These are phyloP conservation scores for Horisme vitalbata DNA, from an alignment of 2,888 invertebrate genomes.

Conservation along the genomic window DNA sequence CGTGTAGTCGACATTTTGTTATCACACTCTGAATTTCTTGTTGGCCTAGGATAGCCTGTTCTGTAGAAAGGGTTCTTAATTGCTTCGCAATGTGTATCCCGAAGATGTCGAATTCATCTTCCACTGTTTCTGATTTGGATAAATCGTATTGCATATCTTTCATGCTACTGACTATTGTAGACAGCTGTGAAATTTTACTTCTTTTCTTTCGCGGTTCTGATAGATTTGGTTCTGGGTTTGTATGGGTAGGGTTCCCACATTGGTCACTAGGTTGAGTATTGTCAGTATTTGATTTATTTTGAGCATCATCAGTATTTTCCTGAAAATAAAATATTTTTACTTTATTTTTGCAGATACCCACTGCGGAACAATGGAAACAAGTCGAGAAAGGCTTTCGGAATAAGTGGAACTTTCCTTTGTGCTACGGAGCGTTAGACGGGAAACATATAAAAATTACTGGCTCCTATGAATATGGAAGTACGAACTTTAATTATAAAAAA, in stretches of 20 bases:
- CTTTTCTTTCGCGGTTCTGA: conserved; percentile 21
- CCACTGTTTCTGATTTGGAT: conserved; percentile 23
- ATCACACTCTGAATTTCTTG: conserved; percentile 8
- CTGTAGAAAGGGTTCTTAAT: conserved; percentile 25
- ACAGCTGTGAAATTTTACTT: conserved; percentile 23
- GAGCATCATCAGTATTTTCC: conserved; percentile 17
- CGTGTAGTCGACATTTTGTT: conserved; percentile 22
- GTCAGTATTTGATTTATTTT: conserved; percentile 19
- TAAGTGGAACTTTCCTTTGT: conserved; percentile 37
- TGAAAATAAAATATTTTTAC: conserved; percentile 18
- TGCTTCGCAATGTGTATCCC: conserved; percentile 25
- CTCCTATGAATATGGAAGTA: conserved; percentile 26
- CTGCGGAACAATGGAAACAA: conserved; percentile 30
- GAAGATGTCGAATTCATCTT: conserved; percentile 26
- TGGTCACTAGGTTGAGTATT: conserved; percentile 12
- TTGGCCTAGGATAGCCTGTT: conserved; percentile 25
- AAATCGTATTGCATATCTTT: conserved; percentile 20
- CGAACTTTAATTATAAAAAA: conserved; percentile 38
- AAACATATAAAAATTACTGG: conserved; percentile 35
- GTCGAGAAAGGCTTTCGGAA: conserved; percentile 16
- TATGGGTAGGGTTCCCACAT: background rate
- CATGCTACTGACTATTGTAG: conserved; percentile 4
- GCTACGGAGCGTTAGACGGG: conserved; percentile 34
- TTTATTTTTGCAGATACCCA: conserved; percentile 25
- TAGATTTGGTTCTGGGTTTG: background rate